phyloP scores from a whole-genome alignment of 2,113 vertebrate species.

The Xerus inauris region DNA sequence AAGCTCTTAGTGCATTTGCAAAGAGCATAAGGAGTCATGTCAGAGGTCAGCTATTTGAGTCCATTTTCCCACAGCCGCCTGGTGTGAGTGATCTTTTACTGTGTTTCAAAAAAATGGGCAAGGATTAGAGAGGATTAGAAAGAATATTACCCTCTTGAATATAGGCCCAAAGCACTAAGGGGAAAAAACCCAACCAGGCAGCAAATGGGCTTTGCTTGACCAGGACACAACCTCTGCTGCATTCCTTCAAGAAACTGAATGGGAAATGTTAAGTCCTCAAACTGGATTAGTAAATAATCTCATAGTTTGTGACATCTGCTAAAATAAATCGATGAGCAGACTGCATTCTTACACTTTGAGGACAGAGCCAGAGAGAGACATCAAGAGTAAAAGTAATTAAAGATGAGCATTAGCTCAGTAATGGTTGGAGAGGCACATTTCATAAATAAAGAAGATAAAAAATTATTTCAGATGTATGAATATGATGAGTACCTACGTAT shows the following conservation, averaged over 20 bases:
- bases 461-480: conserved; percentile 45
- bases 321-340: conserved; percentile 84
- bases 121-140: conserved; percentile 91
- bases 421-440: conserved; percentile 63
- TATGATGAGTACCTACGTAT: neutral
- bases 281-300: conserved; percentile 93
- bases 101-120: conserved; percentile 85
- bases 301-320: conserved; percentile 88
- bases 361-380: conserved; percentile 75
- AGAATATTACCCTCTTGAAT: conserved; percentile 87
- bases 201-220: conserved; percentile 91
- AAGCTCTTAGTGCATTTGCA: conserved; percentile 58
- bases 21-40: conserved; percentile 88
- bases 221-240: conserved; percentile 87
- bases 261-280: conserved; percentile 88
- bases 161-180: conserved; percentile 85
- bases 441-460: conserved; percentile 68
- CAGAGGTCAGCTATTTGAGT: conserved; percentile 93
- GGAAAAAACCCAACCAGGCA: conserved; percentile 89
- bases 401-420: conserved; percentile 74
- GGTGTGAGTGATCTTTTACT: conserved; percentile 87
- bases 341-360: conserved; percentile 84
- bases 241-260: conserved; percentile 91
- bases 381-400: conserved; percentile 84
- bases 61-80: conserved; percentile 89